These are phyloP conservation scores for Anguilla anguilla DNA, from an alignment of 2,797 vertebrate genomes.

Conservation along the genomic window DNA sequence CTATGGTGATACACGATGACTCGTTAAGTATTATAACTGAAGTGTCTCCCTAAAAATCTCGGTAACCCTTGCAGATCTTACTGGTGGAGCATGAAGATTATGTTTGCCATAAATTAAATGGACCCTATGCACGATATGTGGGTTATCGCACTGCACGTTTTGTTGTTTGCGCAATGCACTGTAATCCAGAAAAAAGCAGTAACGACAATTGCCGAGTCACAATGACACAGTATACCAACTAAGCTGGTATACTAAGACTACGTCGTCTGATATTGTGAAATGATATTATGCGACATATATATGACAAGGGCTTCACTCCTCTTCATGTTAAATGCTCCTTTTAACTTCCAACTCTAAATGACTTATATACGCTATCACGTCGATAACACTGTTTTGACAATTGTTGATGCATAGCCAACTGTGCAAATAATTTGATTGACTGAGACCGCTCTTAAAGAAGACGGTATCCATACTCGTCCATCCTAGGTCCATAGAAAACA, in stretches of 20 bases:
- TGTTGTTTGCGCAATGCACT: not conserved
- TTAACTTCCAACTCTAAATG: not conserved
- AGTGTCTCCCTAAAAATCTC: not conserved
- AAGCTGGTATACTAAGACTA: not conserved
- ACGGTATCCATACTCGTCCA: not conserved
- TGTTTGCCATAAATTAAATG: not conserved
- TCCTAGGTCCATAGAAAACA: not conserved
- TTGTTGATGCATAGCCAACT: not conserved
- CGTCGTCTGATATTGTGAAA: not conserved
- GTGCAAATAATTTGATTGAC: not conserved
- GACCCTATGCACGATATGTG: not conserved
- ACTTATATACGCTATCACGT: not conserved
- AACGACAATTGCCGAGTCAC: not conserved
- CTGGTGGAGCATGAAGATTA: not conserved
- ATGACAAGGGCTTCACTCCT: not conserved
- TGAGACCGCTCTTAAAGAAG: not conserved
- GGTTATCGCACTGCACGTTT: not conserved
- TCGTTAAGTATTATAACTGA: not conserved
- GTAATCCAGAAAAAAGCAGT: not conserved
- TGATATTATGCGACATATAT: not conserved
- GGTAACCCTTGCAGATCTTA: not conserved
- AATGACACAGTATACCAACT: not conserved
- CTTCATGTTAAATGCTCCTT: not conserved
- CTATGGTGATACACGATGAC: not conserved
- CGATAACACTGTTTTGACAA: not conserved